Evolutionary conservation across 2,113 vertebrate species (phyloP).

Genomic region (Sinosuthora webbiana): DNA sequence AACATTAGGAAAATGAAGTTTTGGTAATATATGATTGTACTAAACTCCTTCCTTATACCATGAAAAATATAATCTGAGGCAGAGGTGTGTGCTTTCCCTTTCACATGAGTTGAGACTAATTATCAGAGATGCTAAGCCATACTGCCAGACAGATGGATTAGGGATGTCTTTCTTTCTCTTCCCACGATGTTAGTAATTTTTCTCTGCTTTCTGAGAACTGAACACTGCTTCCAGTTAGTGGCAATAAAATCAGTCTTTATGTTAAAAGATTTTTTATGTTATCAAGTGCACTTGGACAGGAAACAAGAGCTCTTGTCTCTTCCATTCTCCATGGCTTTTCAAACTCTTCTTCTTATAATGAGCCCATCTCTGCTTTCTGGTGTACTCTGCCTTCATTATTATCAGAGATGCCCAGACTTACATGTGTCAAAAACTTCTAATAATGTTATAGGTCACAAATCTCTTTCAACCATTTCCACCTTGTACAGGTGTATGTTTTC

Average conservation of each 20-base stretch:
- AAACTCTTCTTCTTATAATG: background rate
- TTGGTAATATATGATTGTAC: background rate
- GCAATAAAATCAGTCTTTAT: background rate
- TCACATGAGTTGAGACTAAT: background rate
- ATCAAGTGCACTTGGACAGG: background rate
- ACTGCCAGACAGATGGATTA: background rate
- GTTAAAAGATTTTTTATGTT: background rate
- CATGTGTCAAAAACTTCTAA: background rate
- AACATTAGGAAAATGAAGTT: background rate
- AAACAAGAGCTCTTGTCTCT: background rate
- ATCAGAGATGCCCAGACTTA: background rate
- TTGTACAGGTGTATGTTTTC: background rate
- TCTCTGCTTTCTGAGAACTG: background rate
- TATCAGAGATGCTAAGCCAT: background rate
- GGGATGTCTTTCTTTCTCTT: background rate
- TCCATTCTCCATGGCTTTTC: background rate
- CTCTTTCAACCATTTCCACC: background rate
- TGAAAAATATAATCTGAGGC: background rate
- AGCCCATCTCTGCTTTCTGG: background rate
- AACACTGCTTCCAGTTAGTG: background rate
- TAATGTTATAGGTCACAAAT: background rate
- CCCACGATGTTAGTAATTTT: background rate
- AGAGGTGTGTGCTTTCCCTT: background rate
- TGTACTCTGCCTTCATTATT: background rate
- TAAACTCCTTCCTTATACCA: background rate